Percentiles rank a stretch among this genome's conserved stretches.
phyloP scores from a whole-genome alignment of 1,140 invertebrate genomes.

The Brachionus rotundiformis region DNA sequence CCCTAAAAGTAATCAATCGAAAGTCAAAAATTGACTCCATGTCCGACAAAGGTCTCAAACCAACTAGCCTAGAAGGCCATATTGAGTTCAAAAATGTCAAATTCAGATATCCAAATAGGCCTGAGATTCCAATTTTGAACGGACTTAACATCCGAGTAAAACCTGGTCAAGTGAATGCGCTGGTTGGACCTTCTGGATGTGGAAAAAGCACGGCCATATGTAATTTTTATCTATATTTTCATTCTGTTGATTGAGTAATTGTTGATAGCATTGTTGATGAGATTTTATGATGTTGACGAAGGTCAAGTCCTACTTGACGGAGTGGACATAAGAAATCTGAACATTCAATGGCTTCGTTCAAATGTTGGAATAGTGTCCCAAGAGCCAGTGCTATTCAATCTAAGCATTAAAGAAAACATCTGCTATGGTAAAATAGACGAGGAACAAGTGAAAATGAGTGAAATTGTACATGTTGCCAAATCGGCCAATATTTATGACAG shows the following conservation, averaged over 20 bases:
- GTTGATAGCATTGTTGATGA: conserved; percentile 59
- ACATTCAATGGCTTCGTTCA: conserved; percentile 66
- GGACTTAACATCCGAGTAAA: conserved; percentile 74
- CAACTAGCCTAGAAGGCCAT: conserved; percentile 58
- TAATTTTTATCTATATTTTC: background rate
- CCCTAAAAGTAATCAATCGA: conserved; percentile 22
- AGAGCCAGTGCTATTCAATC: conserved; percentile 83
- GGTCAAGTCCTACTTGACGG: conserved; percentile 54
- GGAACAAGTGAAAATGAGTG: conserved; percentile 68
- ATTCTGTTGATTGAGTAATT: background rate
- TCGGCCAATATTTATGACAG: conserved; percentile 84
- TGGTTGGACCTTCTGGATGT: conserved; percentile 68
- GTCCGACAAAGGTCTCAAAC: background rate
- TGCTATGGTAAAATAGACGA: conserved; percentile 67
- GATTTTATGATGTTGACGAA: conserved; percentile 59
- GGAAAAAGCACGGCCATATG: conserved; percentile 63
- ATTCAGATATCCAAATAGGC: conserved; percentile 68
- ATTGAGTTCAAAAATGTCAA: conserved; percentile 66
- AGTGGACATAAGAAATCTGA: conserved; percentile 55
- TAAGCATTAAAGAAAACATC: conserved; percentile 77
- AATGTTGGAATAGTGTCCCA: conserved; percentile 76
- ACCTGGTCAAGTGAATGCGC: conserved; percentile 80
- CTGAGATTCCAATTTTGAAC: conserved; percentile 55
- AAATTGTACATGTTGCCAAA: conserved; percentile 79
- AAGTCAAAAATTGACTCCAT: conserved; percentile 50